Evolutionary conservation across 2,888 invertebrate genomes (phyloP).

Genomic region (Apamea epomidion): DNA sequence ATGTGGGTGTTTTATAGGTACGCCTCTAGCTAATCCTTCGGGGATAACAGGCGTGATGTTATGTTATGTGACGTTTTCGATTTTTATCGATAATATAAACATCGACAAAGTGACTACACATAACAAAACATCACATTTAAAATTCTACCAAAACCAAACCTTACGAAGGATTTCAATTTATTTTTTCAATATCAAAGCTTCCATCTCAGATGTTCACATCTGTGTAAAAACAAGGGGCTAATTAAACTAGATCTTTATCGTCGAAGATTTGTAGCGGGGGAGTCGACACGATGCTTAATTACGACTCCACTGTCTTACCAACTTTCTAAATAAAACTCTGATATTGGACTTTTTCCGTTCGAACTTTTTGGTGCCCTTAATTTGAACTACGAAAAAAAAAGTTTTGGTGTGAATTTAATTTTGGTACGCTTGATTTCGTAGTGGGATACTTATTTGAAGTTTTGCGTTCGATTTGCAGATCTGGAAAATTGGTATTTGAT

Average conservation of each 20-base stretch:
- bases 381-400: constrained; percentile 19
- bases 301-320: constrained; percentile 52
- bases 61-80: too few species aligned
- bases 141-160: neutral
- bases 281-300: constrained; percentile 58
- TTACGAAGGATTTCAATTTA: constrained; percentile 25
- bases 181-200: constrained; percentile 22
- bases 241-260: constrained; percentile 69
- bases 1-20: too few species aligned
- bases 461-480: constrained; percentile 11
- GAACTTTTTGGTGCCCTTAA: constrained; percentile 46
- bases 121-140: neutral
- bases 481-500: constrained; percentile 25
- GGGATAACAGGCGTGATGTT: too few species aligned
- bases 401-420: constrained; percentile 29
- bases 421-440: constrained; percentile 28
- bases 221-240: constrained; percentile 70
- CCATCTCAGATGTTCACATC: constrained; percentile 53
- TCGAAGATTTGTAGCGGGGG: constrained; percentile 67
- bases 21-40: too few species aligned
- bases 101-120: neutral
- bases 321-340: constrained; percentile 60
- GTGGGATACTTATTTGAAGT: constrained; percentile 21
- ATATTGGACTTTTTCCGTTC: constrained; percentile 46
- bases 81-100: too few species aligned